Conservation (phyloP, 1,140 invertebrate genomes). For the Thaumatotibia leucotreta region DNA sequence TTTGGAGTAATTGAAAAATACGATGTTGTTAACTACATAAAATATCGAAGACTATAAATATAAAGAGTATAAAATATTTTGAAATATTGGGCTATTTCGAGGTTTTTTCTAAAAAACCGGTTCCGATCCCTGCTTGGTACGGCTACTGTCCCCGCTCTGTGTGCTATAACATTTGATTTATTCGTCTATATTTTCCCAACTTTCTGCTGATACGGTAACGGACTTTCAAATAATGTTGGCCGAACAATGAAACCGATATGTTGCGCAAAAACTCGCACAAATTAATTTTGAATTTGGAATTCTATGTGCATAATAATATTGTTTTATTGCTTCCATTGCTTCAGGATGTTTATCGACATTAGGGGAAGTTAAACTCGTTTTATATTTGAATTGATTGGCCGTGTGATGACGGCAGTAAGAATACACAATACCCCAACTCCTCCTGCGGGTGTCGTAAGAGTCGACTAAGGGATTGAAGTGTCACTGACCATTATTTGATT, state of each 20-base stretch:
- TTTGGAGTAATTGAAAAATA: no score
- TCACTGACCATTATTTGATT: no score
- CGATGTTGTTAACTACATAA: no score
- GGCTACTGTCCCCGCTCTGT: background rate
- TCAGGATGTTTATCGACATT: background rate
- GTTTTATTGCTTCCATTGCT: background rate
- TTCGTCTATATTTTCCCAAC: constrained; percentile 3
- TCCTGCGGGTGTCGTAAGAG: no score
- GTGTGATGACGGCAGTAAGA: no score
- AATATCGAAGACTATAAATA: no score
- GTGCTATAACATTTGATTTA: background rate
- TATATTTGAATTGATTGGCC: no score
- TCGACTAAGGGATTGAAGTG: no score
- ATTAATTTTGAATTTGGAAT: background rate
- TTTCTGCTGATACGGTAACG: background rate
- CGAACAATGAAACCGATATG: constrained; percentile 1
- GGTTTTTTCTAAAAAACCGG: background rate
- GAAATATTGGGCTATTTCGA: no score
- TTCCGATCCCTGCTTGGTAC: background rate
- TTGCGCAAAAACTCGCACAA: background rate
- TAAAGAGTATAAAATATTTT: no score
- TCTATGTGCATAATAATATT: background rate
- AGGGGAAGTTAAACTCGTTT: background rate
- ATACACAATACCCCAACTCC: no score
- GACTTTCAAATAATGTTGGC: background rate